Evolutionary conservation across 2,888 invertebrate species (phyloP).

Genomic region (Brachyptera risi): DNA sequence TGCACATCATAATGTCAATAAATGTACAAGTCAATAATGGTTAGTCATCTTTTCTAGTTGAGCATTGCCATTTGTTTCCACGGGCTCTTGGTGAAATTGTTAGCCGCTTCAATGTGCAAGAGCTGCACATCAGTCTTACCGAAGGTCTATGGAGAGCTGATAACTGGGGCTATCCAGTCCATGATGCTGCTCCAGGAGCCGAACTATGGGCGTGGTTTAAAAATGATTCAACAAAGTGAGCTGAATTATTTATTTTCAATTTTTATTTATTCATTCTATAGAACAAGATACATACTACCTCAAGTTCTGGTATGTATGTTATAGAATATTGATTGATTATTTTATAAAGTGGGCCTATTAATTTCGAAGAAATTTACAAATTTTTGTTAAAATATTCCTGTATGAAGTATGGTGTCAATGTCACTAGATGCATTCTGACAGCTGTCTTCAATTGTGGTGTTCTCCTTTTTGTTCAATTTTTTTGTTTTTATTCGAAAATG

Average conservation of each 20-base stretch:
- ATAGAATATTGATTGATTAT: too few relatives aligned
- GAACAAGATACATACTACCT: background rate
- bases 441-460: too few relatives aligned
- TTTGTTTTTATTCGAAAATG: too few relatives aligned
- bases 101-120: constrained; percentile 76
- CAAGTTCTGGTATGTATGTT: too few relatives aligned
- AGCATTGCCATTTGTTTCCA: constrained; percentile 83
- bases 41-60: constrained; percentile 53
- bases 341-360: too few relatives aligned
- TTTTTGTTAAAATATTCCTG: too few relatives aligned
- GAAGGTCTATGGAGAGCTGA: constrained; percentile 93
- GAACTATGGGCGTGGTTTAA: constrained; percentile 94
- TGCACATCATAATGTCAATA: too few relatives aligned
- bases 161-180: constrained; percentile 90
- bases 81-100: constrained; percentile 85
- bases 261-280: background rate
- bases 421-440: too few relatives aligned
- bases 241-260: constrained; percentile 14
- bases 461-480: too few relatives aligned
- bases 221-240: constrained; percentile 51
- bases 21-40: too few relatives aligned
- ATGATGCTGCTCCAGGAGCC: constrained; percentile 88
- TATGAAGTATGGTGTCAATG: too few relatives aligned
- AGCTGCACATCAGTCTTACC: constrained; percentile 86
- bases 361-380: too few relatives aligned